phyloP scores from a whole-genome alignment of 2,888 invertebrate species.

The Sipha maydis region DNA sequence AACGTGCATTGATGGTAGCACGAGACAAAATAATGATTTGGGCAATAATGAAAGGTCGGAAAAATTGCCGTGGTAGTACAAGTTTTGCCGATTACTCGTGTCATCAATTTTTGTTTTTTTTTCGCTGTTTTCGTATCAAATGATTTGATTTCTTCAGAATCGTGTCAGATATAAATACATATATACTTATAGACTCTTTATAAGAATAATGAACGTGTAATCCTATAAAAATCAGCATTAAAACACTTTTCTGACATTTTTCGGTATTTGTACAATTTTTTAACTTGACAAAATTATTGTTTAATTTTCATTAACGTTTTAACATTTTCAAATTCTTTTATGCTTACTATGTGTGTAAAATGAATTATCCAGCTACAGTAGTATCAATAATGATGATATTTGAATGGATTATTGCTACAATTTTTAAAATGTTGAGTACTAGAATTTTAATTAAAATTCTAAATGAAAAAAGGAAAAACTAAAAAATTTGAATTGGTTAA shows the following conservation, averaged over 20 bases:
- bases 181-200: neutral
- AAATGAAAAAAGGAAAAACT: too few relatives aligned
- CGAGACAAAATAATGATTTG: constrained; percentile 57
- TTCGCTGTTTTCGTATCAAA: neutral
- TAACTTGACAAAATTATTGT: neutral
- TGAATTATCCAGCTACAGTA: too few relatives aligned
- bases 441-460: too few relatives aligned
- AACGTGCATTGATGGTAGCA: constrained; percentile 29
- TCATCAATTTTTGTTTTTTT: constrained; percentile 37
- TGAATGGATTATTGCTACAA: too few relatives aligned
- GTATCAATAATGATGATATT: too few relatives aligned
- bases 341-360: too few relatives aligned
- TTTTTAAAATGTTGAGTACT: too few relatives aligned
- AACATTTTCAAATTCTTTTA: too few relatives aligned
- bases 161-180: neutral
- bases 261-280: neutral
- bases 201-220: neutral
- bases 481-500: too few relatives aligned
- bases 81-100: constrained; percentile 12
- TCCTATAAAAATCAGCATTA: neutral
- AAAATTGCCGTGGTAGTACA: neutral
- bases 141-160: neutral
- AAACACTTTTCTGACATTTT: neutral
- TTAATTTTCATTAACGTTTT: neutral
- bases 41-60: constrained; percentile 47